A percentile compares a stretch with the other conserved stretches of the same genome.
Conservation (phyloP, 1,140 invertebrate genomes). For the Macrobrachium rosenbergii region DNA sequence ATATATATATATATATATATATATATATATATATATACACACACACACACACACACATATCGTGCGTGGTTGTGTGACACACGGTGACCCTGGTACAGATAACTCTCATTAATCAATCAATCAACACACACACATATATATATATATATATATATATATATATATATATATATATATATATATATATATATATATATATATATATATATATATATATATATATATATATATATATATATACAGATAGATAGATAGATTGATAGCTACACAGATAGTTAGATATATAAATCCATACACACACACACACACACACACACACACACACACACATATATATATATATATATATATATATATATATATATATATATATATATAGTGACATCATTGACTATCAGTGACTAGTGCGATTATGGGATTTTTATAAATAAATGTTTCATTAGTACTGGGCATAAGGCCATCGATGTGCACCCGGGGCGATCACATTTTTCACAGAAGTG, state of each 20-base stretch:
- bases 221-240: background rate
- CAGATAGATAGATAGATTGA: background rate
- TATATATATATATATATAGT: too few species aligned
- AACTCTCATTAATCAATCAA: background rate
- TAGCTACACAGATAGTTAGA: background rate
- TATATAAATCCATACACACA: background rate
- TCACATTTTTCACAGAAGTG: too few species aligned
- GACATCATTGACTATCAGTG: too few species aligned
- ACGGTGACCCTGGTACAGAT: too few species aligned
- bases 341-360: background rate
- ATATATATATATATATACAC: conserved; percentile 14
- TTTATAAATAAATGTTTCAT: too few species aligned
- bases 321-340: background rate
- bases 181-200: conserved; percentile 13
- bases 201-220: conserved; percentile 1
- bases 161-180: conserved; percentile 22
- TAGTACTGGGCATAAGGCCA: too few species aligned
- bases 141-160: conserved; percentile 11
- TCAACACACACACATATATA: background rate
- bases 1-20: conserved; percentile 18
- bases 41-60: too few species aligned
- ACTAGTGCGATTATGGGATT: too few species aligned
- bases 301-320: background rate
- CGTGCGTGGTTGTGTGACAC: too few species aligned
- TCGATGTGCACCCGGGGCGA: too few species aligned